Conservation (phyloP, 2,888 invertebrate genomes). For the Maniola hyperantus region DNA sequence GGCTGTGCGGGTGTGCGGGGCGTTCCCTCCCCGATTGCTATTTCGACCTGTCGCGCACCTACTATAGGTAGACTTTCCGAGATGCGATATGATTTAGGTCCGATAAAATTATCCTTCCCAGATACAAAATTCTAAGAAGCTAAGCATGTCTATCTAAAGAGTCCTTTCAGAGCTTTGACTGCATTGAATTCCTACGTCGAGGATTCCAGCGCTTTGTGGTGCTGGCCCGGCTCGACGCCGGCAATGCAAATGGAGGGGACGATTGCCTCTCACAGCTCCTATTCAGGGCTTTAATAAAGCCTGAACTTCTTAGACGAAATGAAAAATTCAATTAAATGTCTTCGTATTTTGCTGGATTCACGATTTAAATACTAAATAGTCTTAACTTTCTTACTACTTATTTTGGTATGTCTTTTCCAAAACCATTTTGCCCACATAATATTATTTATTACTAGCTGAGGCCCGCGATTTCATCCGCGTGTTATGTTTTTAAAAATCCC, state of each 20-base stretch:
- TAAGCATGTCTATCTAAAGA: slow-evolving; percentile 28
- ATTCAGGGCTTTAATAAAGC: slow-evolving; percentile 39
- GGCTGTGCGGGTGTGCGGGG: too few species aligned
- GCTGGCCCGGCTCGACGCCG: slow-evolving; percentile 27
- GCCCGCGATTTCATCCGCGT: too few species aligned
- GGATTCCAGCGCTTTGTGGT: slow-evolving; percentile 36
- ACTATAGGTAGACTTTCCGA: too few species aligned
- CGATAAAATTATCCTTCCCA: slow-evolving; percentile 20
- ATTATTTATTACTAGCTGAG: too few species aligned
- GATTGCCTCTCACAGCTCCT: slow-evolving; percentile 37
- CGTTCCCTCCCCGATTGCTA: too few species aligned
- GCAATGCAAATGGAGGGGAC: slow-evolving; percentile 38
- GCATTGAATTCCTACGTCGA: slow-evolving; percentile 37
- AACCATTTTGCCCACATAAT: too few species aligned
- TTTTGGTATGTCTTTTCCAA: background rate
- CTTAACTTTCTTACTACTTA: background rate
- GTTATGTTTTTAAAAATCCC: too few species aligned
- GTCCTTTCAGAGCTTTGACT: slow-evolving; percentile 35
- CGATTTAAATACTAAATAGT: slow-evolving; percentile 19
- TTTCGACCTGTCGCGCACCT: too few species aligned
- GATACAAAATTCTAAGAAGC: slow-evolving; percentile 28
- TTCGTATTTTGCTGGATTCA: slow-evolving; percentile 27
- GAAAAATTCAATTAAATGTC: slow-evolving; percentile 40
- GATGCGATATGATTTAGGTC: background rate
- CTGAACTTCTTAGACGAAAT: slow-evolving; percentile 32